Evolutionary conservation across 1,140 invertebrate genomes (phyloP).

Genomic region (Pseudobourletiella spinata): DNA sequence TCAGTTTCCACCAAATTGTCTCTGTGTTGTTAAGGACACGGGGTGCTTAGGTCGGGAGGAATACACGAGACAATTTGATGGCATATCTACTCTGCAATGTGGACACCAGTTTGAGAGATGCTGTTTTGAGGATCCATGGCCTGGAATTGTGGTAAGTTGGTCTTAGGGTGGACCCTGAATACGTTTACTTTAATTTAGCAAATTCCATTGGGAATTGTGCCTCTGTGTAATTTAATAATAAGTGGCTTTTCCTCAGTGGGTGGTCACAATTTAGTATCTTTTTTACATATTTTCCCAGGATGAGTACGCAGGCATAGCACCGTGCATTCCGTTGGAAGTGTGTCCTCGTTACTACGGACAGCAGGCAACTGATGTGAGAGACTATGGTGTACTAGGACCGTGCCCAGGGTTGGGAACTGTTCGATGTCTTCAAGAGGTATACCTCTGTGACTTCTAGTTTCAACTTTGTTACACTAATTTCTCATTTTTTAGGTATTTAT

Average conservation of each 20-base stretch:
- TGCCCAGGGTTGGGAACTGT: slow-evolving; percentile 29
- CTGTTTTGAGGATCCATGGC: slow-evolving; percentile 17
- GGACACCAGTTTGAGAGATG: neutral
- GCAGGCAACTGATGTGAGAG: slow-evolving; percentile 22
- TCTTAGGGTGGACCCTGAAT: too few species aligned
- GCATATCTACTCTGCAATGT: neutral
- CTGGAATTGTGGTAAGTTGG: slow-evolving; percentile 24
- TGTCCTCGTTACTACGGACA: slow-evolving; percentile 26
- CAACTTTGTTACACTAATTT: neutral
- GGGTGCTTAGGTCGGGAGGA: neutral
- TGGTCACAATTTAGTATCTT: too few species aligned
- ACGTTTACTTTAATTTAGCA: too few species aligned
- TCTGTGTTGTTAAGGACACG: neutral
- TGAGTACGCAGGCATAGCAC: slow-evolving; percentile 1
- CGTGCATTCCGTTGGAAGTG: slow-evolving; percentile 20
- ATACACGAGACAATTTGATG: neutral
- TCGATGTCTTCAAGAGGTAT: slow-evolving; percentile 27
- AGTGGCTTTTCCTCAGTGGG: too few species aligned
- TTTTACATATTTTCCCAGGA: slow-evolving; percentile 27
- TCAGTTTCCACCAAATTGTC: neutral
- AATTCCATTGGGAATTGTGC: too few species aligned
- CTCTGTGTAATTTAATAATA: too few species aligned
- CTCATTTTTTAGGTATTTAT: too few species aligned
- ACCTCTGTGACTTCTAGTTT: neutral
- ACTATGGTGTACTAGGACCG: slow-evolving; percentile 29